Percentiles rank a stretch among this genome's conserved stretches.
phyloP scores from a whole-genome alignment of 2,888 invertebrate genomes.

The Calliopum simillimum region DNA sequence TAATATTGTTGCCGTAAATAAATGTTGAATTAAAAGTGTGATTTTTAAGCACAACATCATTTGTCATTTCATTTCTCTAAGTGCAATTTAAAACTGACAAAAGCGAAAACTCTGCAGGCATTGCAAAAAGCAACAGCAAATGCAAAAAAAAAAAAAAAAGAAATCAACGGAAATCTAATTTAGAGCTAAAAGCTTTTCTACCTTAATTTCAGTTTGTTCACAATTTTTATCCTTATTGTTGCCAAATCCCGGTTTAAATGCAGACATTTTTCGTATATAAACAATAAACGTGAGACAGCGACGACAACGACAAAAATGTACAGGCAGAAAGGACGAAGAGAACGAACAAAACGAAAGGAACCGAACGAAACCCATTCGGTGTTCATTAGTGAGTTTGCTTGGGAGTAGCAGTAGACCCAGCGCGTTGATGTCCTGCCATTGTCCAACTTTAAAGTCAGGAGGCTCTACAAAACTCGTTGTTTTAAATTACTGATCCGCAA shows the following conservation, averaged over 20 bases:
- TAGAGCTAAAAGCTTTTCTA: conserved; percentile 48
- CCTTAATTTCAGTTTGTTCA: conserved; percentile 46
- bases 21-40: too few relatives aligned
- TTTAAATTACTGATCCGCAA: conserved; percentile 24
- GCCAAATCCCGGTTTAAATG: conserved; percentile 33
- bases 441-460: neutral
- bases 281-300: conserved; percentile 26
- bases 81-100: too few relatives aligned
- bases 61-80: too few relatives aligned
- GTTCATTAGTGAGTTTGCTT: conserved; percentile 23
- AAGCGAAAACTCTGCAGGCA: conserved; percentile 5
- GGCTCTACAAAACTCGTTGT: conserved; percentile 11
- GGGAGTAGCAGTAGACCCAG: too few relatives aligned
- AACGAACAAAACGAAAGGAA: neutral
- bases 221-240: conserved; percentile 35
- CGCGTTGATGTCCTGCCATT: neutral
- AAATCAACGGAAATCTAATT: conserved; percentile 47
- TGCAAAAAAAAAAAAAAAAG: too few relatives aligned
- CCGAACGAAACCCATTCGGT: conserved; percentile 4
- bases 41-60: too few relatives aligned
- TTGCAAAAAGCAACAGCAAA: neutral
- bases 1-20: too few relatives aligned
- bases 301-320: conserved; percentile 17
- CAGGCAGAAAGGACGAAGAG: neutral
- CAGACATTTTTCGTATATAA: conserved; percentile 32